Evolutionary conservation across 2,888 invertebrate species (phyloP).

Genomic region (Boloria euphrosyne): DNA sequence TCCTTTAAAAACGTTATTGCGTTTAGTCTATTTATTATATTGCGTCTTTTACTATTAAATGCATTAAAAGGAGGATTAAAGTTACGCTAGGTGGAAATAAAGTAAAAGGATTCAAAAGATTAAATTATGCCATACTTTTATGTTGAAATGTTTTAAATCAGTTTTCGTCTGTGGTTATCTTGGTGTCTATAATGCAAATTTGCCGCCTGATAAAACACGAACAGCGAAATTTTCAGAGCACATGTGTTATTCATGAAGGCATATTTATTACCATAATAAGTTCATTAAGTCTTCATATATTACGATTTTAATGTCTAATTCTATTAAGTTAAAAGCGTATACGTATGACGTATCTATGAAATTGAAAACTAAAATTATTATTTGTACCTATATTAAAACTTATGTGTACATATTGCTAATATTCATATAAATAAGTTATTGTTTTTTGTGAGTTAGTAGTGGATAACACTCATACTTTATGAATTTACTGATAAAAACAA

Average conservation of each 20-base stretch:
- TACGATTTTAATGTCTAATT: constrained; percentile 18
- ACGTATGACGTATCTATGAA: no score
- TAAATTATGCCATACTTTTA: not conserved
- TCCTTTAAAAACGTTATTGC: no score
- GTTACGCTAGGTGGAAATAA: not conserved
- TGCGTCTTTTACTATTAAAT: no score
- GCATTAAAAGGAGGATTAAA: no score
- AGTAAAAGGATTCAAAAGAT: not conserved
- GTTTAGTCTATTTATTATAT: no score
- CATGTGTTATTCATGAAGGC: constrained; percentile 29
- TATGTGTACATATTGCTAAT: no score
- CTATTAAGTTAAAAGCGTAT: constrained; percentile 2
- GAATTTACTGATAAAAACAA: not conserved
- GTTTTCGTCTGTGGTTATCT: constrained; percentile 17
- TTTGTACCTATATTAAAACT: no score
- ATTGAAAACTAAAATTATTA: no score
- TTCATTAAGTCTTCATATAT: constrained; percentile 27
- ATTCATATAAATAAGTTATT: no score
- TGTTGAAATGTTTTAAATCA: constrained; percentile 18
- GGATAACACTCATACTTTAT: not conserved
- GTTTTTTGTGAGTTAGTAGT: no score
- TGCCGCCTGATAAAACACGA: constrained; percentile 32
- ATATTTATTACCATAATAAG: constrained; percentile 31
- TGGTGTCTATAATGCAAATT: constrained; percentile 30
- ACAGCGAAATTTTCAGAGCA: constrained; percentile 26